Evolutionary conservation across 2,888 invertebrate species (phyloP).

Genomic region (Polydesmus complanatus): DNA sequence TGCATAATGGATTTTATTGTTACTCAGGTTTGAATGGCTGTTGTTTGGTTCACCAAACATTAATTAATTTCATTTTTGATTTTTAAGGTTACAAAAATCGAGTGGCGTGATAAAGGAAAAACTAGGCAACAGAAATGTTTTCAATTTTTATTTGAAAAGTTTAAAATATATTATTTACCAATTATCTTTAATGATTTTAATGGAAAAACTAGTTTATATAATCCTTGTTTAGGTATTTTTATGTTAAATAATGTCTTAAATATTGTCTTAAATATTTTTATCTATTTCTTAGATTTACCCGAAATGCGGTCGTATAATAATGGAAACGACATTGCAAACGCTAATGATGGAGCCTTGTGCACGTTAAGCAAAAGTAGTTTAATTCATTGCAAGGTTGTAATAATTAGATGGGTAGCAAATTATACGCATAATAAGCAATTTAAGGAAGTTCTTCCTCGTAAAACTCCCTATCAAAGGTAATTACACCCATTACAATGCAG

Average conservation of each 20-base stretch:
- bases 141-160: constrained; percentile 78
- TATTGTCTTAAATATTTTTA: background rate
- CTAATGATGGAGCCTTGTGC: background rate
- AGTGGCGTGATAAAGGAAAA: constrained; percentile 68
- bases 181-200: constrained; percentile 80
- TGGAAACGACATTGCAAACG: constrained; percentile 12
- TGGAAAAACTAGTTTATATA: constrained; percentile 61
- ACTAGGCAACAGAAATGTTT: constrained; percentile 70
- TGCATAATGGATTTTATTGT: constrained; percentile 81
- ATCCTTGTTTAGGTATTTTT: constrained; percentile 56
- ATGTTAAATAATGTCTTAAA: too few species aligned
- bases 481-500: too few species aligned
- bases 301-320: constrained; percentile 6
- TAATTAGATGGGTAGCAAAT: constrained; percentile 79
- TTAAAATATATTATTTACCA: constrained; percentile 77
- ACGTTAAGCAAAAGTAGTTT: constrained; percentile 31
- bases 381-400: constrained; percentile 60
- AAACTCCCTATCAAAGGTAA: background rate
- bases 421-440: constrained; percentile 27
- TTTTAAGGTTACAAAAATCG: constrained; percentile 57
- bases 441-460: background rate
- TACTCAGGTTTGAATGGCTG: constrained; percentile 45
- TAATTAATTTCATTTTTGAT: constrained; percentile 13
- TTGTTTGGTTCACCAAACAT: constrained; percentile 2
- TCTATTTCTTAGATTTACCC: constrained; percentile 11